Conservation (phyloP, 1,140 invertebrate genomes). For the Zaprionus gabonicus region DNA sequence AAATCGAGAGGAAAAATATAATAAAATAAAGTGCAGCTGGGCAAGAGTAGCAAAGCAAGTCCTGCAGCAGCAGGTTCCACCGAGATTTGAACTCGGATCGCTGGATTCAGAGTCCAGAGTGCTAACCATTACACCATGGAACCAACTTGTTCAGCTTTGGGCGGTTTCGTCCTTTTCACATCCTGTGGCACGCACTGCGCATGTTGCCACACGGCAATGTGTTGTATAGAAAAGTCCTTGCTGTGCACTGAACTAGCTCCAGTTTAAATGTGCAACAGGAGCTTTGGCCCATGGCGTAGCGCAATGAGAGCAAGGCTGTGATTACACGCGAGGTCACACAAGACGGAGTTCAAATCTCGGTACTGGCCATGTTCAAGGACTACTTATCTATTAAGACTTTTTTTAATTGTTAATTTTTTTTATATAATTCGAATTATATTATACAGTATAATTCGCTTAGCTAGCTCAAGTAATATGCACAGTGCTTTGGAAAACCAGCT, state of each 20-base stretch:
- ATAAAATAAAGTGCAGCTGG: neutral
- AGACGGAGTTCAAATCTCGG: neutral
- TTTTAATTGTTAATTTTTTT: conserved; percentile 26
- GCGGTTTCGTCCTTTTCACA: conserved; percentile 43
- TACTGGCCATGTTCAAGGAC: neutral
- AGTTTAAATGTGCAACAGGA: neutral
- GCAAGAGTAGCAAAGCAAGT: neutral
- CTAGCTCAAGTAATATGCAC: too few relatives aligned
- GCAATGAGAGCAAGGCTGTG: neutral
- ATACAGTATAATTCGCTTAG: too few relatives aligned
- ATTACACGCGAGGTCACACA: neutral
- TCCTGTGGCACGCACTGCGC: conserved; percentile 52
- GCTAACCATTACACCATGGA: conserved; percentile 96
- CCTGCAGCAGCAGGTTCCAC: conserved; percentile 87
- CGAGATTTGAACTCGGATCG: conserved; percentile 94
- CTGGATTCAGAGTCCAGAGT: conserved; percentile 96
- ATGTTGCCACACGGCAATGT: conserved; percentile 40
- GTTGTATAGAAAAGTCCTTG: conserved; percentile 9
- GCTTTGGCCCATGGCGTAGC: conserved; percentile 18
- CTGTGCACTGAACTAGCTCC: neutral
- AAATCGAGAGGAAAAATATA: neutral
- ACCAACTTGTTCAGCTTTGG: conserved; percentile 84
- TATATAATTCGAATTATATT: neutral
- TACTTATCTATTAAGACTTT: conserved; percentile 21
- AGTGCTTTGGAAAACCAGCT: too few relatives aligned